Percentiles rank a stretch among this genome's conserved stretches.
These are phyloP conservation scores for Raphicerus campestris DNA, from an alignment of 2,113 vertebrate genomes.

Conservation along the genomic window DNA sequence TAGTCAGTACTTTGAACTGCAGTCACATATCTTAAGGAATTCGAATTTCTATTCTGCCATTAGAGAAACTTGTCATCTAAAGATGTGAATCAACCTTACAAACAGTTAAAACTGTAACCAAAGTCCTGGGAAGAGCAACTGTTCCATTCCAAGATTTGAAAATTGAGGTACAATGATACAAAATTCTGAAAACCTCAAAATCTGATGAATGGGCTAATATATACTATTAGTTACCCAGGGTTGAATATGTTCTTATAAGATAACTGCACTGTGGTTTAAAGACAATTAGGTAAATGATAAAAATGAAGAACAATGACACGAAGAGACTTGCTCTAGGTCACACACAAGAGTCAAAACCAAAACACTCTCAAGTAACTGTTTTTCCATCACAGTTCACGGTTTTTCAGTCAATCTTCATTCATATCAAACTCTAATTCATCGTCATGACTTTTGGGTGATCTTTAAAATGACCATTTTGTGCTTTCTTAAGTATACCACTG, in stretches of 20 bases:
- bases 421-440: constrained; percentile 3
- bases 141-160: background rate
- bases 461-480: constrained; percentile 17
- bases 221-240: background rate
- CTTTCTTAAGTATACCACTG: constrained; percentile 16
- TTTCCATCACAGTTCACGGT: constrained; percentile 5
- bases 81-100: background rate
- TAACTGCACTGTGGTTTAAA: background rate
- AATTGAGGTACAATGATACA: constrained; percentile 15
- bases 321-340: constrained; percentile 18
- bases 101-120: constrained; percentile 39
- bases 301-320: constrained; percentile 15
- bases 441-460: background rate
- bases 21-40: background rate
- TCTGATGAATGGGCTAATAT: background rate
- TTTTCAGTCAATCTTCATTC: constrained; percentile 37
- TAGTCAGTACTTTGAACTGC: background rate
- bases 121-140: background rate
- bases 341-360: constrained; percentile 11
- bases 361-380: background rate
- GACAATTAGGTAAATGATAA: constrained; percentile 33
- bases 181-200: constrained; percentile 40
- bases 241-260: constrained; percentile 24
- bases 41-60: constrained; percentile 11
- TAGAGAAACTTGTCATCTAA: background rate